phyloP scores from a whole-genome alignment of 2,113 vertebrate species.

The Myotis yumanensis region DNA sequence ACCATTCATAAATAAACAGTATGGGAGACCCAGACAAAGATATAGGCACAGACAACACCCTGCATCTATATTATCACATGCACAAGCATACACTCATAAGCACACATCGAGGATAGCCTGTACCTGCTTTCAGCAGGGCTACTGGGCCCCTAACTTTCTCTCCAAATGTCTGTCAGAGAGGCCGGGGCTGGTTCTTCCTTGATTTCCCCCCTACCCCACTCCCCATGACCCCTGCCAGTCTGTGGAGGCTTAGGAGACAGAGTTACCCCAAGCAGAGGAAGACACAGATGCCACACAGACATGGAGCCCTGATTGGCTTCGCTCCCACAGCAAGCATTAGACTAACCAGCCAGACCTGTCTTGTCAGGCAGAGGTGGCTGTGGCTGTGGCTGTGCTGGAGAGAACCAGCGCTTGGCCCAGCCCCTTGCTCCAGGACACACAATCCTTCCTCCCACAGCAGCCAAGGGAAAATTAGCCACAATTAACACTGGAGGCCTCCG shows the following conservation, averaged over 20 bases:
- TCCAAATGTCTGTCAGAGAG: constrained; percentile 30
- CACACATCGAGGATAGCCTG: background rate
- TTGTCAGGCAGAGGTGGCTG: background rate
- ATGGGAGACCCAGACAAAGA: background rate
- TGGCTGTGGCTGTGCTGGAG: background rate
- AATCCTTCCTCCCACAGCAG: constrained; percentile 49
- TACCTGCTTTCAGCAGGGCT: constrained; percentile 27
- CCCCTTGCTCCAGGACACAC: constrained; percentile 63
- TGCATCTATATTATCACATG: background rate
- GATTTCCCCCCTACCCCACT: background rate
- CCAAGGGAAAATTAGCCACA: constrained; percentile 59
- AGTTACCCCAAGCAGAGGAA: background rate
- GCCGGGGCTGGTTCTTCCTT: background rate
- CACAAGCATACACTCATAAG: background rate
- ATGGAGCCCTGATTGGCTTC: background rate
- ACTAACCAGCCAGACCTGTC: constrained; percentile 77
- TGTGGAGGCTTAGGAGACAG: background rate
- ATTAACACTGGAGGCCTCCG: constrained; percentile 42
- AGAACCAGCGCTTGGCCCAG: constrained; percentile 44
- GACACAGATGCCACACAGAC: background rate
- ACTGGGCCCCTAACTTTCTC: constrained; percentile 42
- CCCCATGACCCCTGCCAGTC: background rate
- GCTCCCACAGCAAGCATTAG: constrained; percentile 5
- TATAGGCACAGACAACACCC: background rate
- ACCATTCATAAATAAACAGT: background rate